These are phyloP conservation scores for Lutjanus campechanus DNA, from an alignment of 2,797 vertebrate species.

Conservation along the genomic window DNA sequence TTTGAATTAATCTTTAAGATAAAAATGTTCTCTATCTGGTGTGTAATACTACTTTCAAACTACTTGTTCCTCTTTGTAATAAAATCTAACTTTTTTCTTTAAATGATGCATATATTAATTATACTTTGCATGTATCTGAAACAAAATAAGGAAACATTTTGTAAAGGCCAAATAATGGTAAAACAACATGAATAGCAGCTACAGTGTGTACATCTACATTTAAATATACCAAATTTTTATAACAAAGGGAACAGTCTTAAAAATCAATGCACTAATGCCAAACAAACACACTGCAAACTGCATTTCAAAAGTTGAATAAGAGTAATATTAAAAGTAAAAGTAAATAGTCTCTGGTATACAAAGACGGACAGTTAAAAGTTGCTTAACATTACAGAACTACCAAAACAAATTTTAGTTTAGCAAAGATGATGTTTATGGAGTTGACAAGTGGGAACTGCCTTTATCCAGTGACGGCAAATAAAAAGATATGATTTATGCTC, in stretches of 20 bases:
- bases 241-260: neutral
- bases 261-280: neutral
- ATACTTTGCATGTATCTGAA: too few relatives aligned
- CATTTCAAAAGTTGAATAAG: conserved; percentile 8
- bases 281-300: neutral
- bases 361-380: neutral
- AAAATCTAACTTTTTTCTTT: too few relatives aligned
- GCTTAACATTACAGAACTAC: neutral
- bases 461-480: neutral
- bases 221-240: neutral
- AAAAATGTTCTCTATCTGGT: too few relatives aligned
- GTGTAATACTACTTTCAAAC: too few relatives aligned
- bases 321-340: too few relatives aligned
- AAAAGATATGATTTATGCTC: neutral
- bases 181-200: too few relatives aligned
- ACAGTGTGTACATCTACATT: too few relatives aligned
- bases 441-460: neutral
- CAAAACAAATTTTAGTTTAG: neutral
- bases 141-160: too few relatives aligned
- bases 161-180: too few relatives aligned
- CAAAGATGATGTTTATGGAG: neutral
- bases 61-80: too few relatives aligned
- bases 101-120: too few relatives aligned
- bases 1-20: too few relatives aligned
- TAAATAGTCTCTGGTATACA: neutral